Evolutionary conservation across 2,113 vertebrate species (phyloP).

Genomic region (Microtus ochrogaster): DNA sequence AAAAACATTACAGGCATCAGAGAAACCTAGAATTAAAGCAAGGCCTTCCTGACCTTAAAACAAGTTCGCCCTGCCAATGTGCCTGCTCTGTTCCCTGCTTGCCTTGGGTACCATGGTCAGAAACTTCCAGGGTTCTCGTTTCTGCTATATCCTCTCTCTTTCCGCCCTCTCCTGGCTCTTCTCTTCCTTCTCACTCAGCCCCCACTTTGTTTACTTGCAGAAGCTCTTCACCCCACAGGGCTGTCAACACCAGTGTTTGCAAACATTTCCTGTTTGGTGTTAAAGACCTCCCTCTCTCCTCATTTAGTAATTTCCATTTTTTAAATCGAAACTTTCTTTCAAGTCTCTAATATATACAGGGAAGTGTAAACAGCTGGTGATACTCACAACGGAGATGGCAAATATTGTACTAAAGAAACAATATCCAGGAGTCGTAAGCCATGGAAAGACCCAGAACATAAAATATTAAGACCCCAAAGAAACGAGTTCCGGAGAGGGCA

Average conservation of each 20-base stretch:
- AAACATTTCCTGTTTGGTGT: not conserved
- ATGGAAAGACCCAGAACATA: not conserved
- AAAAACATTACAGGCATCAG: not conserved
- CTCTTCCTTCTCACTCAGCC: not conserved
- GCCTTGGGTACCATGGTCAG: not conserved
- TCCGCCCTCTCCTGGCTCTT: not conserved
- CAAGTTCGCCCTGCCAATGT: not conserved
- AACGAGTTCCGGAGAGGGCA: not conserved
- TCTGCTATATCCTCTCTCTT: too few relatives aligned
- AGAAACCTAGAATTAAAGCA: constrained; percentile 48
- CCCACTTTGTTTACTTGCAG: not conserved
- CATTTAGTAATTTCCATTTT: not conserved
- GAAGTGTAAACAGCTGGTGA: not conserved
- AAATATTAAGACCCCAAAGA: not conserved
- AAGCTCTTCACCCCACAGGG: not conserved
- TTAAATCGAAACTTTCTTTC: not conserved
- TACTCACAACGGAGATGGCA: not conserved
- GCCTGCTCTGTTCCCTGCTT: not conserved
- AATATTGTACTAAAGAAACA: not conserved
- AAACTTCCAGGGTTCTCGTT: not conserved
- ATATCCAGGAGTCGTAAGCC: not conserved
- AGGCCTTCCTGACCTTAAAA: constrained; percentile 12
- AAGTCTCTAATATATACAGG: not conserved
- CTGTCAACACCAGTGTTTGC: not conserved
- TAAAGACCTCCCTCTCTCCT: not conserved